Conservation (phyloP, 1,140 invertebrate species). For the Apis mellifera region Amel_HAv3.1 CM009940.2:5068501-5069000, state of each 20-base stretch:
- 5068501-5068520: too few relatives aligned
- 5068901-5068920: too few relatives aligned
- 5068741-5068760: conserved; percentile 2
- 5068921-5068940: too few relatives aligned
- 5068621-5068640: too few relatives aligned
- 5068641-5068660: not conserved
- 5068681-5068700: conserved; percentile 2
- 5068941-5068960: too few relatives aligned
- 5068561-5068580: too few relatives aligned
- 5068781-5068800: not conserved
- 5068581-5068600: not conserved
- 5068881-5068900: too few relatives aligned
- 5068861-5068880: not conserved
- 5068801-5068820: not conserved
- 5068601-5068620: not conserved
- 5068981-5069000: too few relatives aligned
- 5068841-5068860: not conserved
- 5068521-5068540: too few relatives aligned
- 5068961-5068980: too few relatives aligned
- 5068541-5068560: too few relatives aligned
- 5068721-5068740: conserved; percentile 24
- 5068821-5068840: not conserved
- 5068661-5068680: not conserved
- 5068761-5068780: not conserved
- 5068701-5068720: conserved; percentile 28